These are phyloP conservation scores for Orthosia gracilis DNA, from an alignment of 2,888 invertebrate genomes.

Conservation along the genomic window DNA sequence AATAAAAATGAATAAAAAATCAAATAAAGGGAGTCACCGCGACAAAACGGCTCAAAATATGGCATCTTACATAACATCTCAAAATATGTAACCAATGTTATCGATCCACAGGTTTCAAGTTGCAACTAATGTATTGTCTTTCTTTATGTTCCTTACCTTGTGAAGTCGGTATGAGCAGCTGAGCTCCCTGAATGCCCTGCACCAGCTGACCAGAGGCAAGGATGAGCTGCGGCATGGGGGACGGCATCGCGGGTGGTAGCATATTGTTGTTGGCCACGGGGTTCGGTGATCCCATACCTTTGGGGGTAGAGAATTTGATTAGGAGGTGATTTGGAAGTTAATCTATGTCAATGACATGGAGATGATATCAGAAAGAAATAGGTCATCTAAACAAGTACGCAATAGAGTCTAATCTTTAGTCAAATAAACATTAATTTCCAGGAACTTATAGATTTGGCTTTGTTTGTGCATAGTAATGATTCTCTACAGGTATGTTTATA, in stretches of 20 bases:
- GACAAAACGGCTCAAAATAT: background rate
- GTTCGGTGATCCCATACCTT: constrained; percentile 88
- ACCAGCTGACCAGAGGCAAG: constrained; percentile 97
- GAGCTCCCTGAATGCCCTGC: constrained; percentile 98
- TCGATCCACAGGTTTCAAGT: background rate
- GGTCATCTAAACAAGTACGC: background rate
- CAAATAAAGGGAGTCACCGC: no score
- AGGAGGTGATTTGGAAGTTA: background rate
- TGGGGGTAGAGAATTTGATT: constrained; percentile 19
- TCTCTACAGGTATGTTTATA: background rate
- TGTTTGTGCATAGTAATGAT: background rate
- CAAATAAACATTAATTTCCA: background rate
- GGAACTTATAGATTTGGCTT: background rate
- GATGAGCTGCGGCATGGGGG: constrained; percentile 97
- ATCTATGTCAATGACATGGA: background rate
- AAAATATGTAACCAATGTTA: background rate
- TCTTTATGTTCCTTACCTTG: constrained; percentile 92
- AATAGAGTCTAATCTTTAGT: background rate
- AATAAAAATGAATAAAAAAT: no score
- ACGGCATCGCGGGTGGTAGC: constrained; percentile 92
- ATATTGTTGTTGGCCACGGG: constrained; percentile 90
- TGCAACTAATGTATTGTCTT: background rate
- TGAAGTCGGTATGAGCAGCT: constrained; percentile 98
- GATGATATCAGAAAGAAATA: background rate
- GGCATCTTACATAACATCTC: background rate